Evolutionary conservation across 2,113 vertebrate genomes (phyloP).

Genomic region (Rhadina sibilatrix): DNA sequence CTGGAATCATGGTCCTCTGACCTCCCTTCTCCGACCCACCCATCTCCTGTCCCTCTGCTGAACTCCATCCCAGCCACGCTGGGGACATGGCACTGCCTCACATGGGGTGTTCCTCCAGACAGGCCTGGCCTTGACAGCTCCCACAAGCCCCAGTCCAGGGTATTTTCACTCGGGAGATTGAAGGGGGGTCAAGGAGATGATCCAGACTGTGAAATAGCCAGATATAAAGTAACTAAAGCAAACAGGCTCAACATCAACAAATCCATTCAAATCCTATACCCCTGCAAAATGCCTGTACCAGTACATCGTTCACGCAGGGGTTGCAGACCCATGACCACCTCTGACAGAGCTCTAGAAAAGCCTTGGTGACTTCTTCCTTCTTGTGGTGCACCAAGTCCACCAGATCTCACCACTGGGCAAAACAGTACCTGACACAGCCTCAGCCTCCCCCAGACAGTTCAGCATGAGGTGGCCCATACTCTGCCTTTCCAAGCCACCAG

Average conservation of each 20-base stretch:
- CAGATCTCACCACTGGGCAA: background rate
- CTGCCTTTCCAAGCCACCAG: background rate
- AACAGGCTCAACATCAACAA: background rate
- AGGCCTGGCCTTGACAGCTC: background rate
- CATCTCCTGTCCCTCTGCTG: background rate
- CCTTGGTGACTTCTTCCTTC: background rate
- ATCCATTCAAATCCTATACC: background rate
- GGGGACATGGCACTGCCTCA: background rate
- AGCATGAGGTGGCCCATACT: fast-evolving
- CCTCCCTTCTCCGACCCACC: background rate
- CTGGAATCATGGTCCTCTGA: background rate
- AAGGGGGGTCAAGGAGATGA: background rate
- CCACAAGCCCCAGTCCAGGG: background rate
- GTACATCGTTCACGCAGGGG: fast-evolving
- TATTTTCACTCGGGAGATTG: fast-evolving
- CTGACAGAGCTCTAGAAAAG: fast-evolving
- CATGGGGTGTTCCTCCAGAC: background rate
- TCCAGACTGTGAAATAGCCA: background rate
- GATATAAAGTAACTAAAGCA: background rate
- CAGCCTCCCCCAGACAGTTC: background rate
- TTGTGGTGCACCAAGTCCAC: fast-evolving
- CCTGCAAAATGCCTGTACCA: background rate
- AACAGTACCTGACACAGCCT: background rate
- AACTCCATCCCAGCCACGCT: background rate
- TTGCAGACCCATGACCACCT: background rate